Percentiles rank a stretch among this genome's conserved stretches.
Conservation (phyloP, 2,888 invertebrate genomes). For the Carterocephalus palaemon region DNA sequence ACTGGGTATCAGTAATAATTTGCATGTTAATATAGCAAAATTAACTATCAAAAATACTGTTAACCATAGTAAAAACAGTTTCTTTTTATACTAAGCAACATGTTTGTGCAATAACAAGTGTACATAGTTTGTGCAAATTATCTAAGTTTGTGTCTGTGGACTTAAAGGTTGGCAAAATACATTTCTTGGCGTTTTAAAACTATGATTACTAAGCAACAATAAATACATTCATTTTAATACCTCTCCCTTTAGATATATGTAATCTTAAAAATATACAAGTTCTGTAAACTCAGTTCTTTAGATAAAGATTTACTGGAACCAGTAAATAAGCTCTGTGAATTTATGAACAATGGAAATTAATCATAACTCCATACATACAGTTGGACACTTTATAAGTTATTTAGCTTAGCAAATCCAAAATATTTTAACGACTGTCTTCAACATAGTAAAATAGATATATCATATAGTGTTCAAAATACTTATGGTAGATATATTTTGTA, state of each 20-base stretch:
- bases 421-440: slow-evolving; percentile 27
- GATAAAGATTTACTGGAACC: slow-evolving; percentile 21
- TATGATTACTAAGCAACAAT: slow-evolving; percentile 28
- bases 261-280: slow-evolving; percentile 24
- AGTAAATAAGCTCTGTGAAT: slow-evolving; percentile 42
- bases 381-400: slow-evolving; percentile 40
- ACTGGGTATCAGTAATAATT: slow-evolving; percentile 16
- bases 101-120: slow-evolving; percentile 21
- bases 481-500: slow-evolving; percentile 31
- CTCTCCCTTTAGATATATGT: slow-evolving; percentile 24
- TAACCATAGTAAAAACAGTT: too few relatives aligned
- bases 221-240: slow-evolving; percentile 27
- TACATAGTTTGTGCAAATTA: slow-evolving; percentile 36
- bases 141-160: slow-evolving; percentile 22
- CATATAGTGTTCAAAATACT: slow-evolving; percentile 20
- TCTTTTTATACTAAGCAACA: slow-evolving; percentile 28
- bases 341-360: slow-evolving; percentile 33
- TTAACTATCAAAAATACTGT: too few relatives aligned
- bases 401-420: slow-evolving; percentile 12
- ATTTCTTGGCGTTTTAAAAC: slow-evolving; percentile 28
- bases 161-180: slow-evolving; percentile 9
- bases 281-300: slow-evolving; percentile 30
- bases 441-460: slow-evolving; percentile 34
- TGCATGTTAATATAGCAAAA: too few relatives aligned
- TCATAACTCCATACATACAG: slow-evolving; percentile 12